Evolutionary conservation across 2,888 invertebrate genomes (phyloP), one percentile per base, ranked within the genome.

Genomic region (Carterocephalus palaemon): DNA sequence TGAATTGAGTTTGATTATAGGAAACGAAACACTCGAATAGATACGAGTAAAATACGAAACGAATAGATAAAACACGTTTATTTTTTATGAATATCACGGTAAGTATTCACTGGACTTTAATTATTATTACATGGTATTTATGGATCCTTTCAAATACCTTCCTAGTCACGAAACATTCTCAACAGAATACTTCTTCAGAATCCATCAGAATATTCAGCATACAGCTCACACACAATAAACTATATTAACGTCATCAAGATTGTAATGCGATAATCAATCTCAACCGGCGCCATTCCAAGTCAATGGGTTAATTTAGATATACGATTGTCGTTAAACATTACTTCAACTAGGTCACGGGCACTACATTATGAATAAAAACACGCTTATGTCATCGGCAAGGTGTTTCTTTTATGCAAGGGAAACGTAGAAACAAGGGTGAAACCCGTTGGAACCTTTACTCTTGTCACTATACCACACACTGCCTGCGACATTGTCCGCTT

Each of bases 261-360:
- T 49, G 52, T 50, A 49, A 54, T 52, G 48, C 45, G 52, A 52
- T 53, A 54, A 53, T 59, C 56, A 59, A 59, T 59, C 53, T 49
- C 46, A 46, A 51, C 54, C 41, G 53, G 51, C 56, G 52, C 54
- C 54, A 47, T 48, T 51, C 36, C 31, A 33, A 41, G 51, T 46
- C 54, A 52, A 46, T 41, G 51, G 47, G 50, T 54, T 54, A 57
- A 62, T 59, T 56, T 53, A 59, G 47, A 57, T 52, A 48, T 52
- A 60, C 55, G 52, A 51, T 47, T 55, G 49, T 53, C 51, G 45
- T 53, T 54, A 53, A 50, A 56, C 48, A 50, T 47, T 46, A 36
- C 41, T 24, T 49, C 20, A 23, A 31, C 23, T 46, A 46, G 49
- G 47, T 49, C 49, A 51, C 12, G 47, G 39, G 33, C 41, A 38